Conservation (phyloP, 2,797 vertebrate species). For the Argyrosomus regius region DNA sequence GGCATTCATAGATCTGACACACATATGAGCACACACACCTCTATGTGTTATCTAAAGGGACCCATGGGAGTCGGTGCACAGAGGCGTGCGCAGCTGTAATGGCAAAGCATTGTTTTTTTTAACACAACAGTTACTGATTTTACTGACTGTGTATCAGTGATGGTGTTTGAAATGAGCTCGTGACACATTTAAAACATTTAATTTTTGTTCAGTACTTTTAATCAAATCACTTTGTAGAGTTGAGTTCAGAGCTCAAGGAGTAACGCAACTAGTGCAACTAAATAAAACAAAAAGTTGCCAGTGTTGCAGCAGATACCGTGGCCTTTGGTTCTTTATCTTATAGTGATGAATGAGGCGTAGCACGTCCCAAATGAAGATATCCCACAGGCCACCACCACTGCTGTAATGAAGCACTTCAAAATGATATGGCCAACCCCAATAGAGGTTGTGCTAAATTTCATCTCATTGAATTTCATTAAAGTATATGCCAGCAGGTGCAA, state of each 20-base stretch:
- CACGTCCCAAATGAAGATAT: slow-evolving; percentile 83
- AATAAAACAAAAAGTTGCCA: slow-evolving; percentile 52
- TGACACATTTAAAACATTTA: background rate
- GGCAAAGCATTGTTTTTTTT: slow-evolving; percentile 39
- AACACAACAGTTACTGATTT: slow-evolving; percentile 33
- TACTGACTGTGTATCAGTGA: slow-evolving; percentile 28
- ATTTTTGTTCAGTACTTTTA: slow-evolving; percentile 11
- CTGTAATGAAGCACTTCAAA: slow-evolving; percentile 86
- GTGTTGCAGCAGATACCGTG: slow-evolving; percentile 39
- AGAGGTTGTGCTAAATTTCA: slow-evolving; percentile 85
- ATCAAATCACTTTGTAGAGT: slow-evolving; percentile 2
- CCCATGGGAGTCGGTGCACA: slow-evolving; percentile 52
- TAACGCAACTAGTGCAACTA: slow-evolving; percentile 12
- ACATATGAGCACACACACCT: slow-evolving; percentile 45
- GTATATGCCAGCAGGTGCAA: slow-evolving; percentile 82
- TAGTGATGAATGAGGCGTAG: slow-evolving; percentile 83
- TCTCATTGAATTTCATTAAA: slow-evolving; percentile 87
- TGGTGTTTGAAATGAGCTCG: slow-evolving; percentile 17
- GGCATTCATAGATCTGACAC: slow-evolving; percentile 70
- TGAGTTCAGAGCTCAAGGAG: background rate
- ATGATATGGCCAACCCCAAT: slow-evolving; percentile 81
- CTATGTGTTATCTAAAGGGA: slow-evolving; percentile 49
- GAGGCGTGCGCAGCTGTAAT: slow-evolving; percentile 46
- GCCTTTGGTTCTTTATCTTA: slow-evolving; percentile 75
- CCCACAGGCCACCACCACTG: slow-evolving; percentile 77